A percentile compares a stretch with the other conserved stretches of the same genome.
phyloP scores from a whole-genome alignment of 2,113 vertebrate species.

The Mirounga angustirostris region DNA sequence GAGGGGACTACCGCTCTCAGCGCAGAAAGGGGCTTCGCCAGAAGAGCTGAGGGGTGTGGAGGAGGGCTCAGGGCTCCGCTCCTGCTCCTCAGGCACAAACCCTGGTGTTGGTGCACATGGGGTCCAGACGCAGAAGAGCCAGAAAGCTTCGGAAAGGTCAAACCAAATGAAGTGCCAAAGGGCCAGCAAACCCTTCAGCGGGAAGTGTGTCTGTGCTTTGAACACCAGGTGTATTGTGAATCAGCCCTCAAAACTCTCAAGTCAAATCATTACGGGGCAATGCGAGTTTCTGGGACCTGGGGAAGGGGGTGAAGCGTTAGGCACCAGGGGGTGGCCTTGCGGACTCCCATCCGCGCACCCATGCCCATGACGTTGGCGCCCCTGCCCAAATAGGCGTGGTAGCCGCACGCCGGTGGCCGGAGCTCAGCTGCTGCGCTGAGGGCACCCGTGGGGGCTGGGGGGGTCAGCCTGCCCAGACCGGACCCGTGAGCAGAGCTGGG shows the following conservation, averaged over 20 bases:
- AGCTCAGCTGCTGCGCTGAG: fast-evolving
- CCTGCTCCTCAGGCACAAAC: background rate
- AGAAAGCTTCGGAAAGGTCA: background rate
- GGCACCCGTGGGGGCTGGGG: fast-evolving
- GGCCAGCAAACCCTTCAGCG: background rate
- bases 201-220: background rate
- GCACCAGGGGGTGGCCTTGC: fast-evolving
- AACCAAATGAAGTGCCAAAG: background rate
- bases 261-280: fast-evolving
- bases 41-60: background rate
- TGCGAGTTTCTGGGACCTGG: background rate
- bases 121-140: background rate
- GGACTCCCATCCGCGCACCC: background rate
- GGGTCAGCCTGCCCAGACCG: too few species aligned
- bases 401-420: background rate
- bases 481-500: too few species aligned
- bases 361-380: too few species aligned
- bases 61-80: background rate
- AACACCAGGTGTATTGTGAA: background rate
- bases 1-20: background rate
- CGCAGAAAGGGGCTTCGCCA: background rate
- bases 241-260: too few species aligned
- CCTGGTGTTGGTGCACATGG: background rate
- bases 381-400: fast-evolving
- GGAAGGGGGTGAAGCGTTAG: fast-evolving